Evolutionary conservation across 1,140 invertebrate species (phyloP), one percentile per base, ranked within the genome.

Genomic region (Drosophila nasuta): DNA sequence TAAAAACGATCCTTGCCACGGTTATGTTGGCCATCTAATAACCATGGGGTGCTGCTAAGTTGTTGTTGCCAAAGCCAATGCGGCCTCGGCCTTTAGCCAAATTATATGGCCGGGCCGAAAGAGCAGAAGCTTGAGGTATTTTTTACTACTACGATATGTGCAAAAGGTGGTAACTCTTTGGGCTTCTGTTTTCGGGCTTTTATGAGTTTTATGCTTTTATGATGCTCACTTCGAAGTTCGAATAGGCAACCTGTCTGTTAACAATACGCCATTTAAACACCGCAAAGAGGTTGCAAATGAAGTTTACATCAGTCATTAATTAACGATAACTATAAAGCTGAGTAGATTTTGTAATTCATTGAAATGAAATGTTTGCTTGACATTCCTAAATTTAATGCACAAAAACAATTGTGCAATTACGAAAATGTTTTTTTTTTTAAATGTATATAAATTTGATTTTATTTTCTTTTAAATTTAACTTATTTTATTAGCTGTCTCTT

Each of bases 21-120:
- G 65, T 77, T 67, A 86, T 86, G 82, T 79, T 79, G 76, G 79
- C 81, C 81, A 85, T 89, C 85, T 89, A 89, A 89, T 90, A 89
- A 89, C 81, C 86, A 90, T 89, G 85, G 81, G 81, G 68, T 76
- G 72, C 78, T 79, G 54, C 54, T 67, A 45, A 63, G 17, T n/a
- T 15, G 58, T 28, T 65, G 28, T 7, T n/a, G 52, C 33, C n/a
- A 20, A 6, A 11, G 49, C 28, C 20, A 25, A 25, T 38, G 8
- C 54, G 8, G 54, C 35, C 51, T 64, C 72, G 75, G 85, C 81
- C 78, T 90, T 89, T 89, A 85, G 51, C 81, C 78, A 89, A 89
- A 89, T 89, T 89, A 89, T 89, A 89, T 85, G 81, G 62, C 75
- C 57, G 60, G 67, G 49, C 79, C 65, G 57, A 69, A 63, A 76